A percentile compares a stretch with the other conserved stretches of the same genome.
These are phyloP conservation scores for Nautilus pompilius DNA, from an alignment of 1,140 invertebrate genomes.

Conservation along the genomic window DNA sequence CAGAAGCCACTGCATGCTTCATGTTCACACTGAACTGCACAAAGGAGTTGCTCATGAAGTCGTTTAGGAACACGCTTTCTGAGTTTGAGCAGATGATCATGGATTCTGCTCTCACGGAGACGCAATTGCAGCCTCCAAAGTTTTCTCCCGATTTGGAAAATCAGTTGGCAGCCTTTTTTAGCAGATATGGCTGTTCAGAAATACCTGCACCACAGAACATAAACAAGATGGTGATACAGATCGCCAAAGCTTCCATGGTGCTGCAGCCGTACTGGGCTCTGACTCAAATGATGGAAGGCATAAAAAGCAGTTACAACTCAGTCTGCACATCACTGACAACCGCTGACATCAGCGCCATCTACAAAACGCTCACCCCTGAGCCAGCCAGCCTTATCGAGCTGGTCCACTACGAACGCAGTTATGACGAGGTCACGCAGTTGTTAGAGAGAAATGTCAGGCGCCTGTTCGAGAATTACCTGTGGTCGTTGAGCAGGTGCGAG, in stretches of 20 bases:
- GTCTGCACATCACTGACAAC: neutral
- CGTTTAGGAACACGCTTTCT: slow-evolving; percentile 11
- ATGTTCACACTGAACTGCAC: slow-evolving; percentile 6
- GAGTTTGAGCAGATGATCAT: slow-evolving; percentile 13
- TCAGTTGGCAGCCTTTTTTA: slow-evolving; percentile 9
- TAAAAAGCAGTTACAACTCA: neutral
- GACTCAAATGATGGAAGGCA: slow-evolving; percentile 9
- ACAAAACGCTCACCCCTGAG: neutral
- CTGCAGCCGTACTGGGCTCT: slow-evolving; percentile 14
- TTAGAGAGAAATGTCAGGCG: neutral
- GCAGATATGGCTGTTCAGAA: slow-evolving; percentile 12
- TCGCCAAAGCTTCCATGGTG: slow-evolving; percentile 10
- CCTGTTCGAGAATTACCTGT: neutral
- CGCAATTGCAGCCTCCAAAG: slow-evolving; percentile 5
- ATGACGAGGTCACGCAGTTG: neutral
- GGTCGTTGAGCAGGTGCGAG: neutral
- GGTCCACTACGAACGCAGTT: neutral
- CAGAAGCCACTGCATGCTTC: slow-evolving; percentile 7
- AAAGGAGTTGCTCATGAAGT: slow-evolving; percentile 10
- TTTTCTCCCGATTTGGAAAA: slow-evolving; percentile 9
- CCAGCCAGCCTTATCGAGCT: neutral
- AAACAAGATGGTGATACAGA: slow-evolving; percentile 1
- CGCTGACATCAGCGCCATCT: neutral
- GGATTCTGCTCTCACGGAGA: slow-evolving; percentile 9
- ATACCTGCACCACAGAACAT: slow-evolving; percentile 11